Conservation (phyloP, 2,797 vertebrate species). For the Sphenodon punctatus region DNA sequence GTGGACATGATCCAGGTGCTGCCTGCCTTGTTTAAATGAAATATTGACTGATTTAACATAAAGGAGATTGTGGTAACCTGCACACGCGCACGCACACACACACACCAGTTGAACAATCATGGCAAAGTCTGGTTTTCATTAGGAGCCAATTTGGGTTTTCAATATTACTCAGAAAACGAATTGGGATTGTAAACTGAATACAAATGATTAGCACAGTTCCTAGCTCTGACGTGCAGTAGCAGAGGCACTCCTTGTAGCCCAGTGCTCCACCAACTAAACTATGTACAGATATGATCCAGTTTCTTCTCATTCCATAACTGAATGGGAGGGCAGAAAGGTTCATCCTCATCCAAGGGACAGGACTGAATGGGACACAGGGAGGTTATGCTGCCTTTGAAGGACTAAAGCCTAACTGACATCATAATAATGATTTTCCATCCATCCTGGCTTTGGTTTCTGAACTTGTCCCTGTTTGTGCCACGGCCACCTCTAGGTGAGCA, state of each 20-base stretch:
- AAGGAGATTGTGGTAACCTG: not conserved
- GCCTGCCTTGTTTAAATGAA: constrained; percentile 13
- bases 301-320: not conserved
- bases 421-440: too few relatives aligned
- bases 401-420: not conserved
- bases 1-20: constrained; percentile 38
- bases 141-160: not conserved
- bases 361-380: too few relatives aligned
- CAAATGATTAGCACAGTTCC: not conserved
- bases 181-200: not conserved
- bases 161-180: not conserved
- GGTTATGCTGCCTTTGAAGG: not conserved
- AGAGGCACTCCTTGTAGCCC: not conserved
- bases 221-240: not conserved
- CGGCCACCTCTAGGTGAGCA: too few relatives aligned
- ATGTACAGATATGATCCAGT: not conserved
- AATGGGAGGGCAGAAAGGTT: too few relatives aligned
- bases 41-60: constrained; percentile 1
- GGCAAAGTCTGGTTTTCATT: not conserved
- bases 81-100: not conserved
- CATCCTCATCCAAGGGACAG: too few relatives aligned
- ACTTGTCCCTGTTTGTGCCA: too few relatives aligned
- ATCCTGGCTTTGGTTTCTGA: too few relatives aligned
- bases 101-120: not conserved
- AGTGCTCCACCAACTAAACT: not conserved